Base-by-base conservation (phyloP, 30 jellyfish, hydroid and myxozoan species). In the Catostylus mosaicus region DNA sequence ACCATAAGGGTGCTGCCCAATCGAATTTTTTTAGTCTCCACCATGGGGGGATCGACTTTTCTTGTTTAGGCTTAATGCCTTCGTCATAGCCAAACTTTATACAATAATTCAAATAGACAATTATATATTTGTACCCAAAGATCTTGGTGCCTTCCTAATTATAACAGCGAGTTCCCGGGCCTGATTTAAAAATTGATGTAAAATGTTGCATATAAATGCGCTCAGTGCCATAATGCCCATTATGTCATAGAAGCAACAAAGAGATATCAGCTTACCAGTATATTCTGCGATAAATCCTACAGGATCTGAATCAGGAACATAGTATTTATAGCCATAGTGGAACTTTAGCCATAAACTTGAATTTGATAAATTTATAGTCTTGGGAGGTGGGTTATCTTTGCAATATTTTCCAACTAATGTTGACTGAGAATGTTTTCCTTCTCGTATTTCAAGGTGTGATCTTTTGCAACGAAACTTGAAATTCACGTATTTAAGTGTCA, bases 261-360 rank as follows among this genome's bases (percentile, higher is more conserved):
- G 12, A 12, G 67, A 32, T n/a, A n/a, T n/a, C n/a, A n/a, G n/a
- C 72, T 67, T 64, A 85, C 95, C 78, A 34, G 62, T 59, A 52
- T 85, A 85, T 54, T 85, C 84, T 0, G 88, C 88, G 22, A 32
- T 85, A 51, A 85, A 73, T 19, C 95, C 95, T 20, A 85, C 75
- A 0, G 92, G 86, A 34, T 29, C 36, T 27, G 84, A 50, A 19
- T 52, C 46, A 18, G 77, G 24, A 9, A 51, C 31, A 59, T 30
- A 85, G 73, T 85, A 85, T 48, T 62, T 63, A 38, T 85, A 85
- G 12, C 95, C 95, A 51, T 85, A 85, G 36, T 74, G 83, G 45
- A 85, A 85, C 51, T 77, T 85, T 23, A 85, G 51, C 87, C 86
- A 85, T 5, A 85, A 33, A 38, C 84, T 65, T 23, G 76, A 47